Evolutionary conservation across 2,797 vertebrate genomes (phyloP).

Genomic region (Karalla daura): DNA sequence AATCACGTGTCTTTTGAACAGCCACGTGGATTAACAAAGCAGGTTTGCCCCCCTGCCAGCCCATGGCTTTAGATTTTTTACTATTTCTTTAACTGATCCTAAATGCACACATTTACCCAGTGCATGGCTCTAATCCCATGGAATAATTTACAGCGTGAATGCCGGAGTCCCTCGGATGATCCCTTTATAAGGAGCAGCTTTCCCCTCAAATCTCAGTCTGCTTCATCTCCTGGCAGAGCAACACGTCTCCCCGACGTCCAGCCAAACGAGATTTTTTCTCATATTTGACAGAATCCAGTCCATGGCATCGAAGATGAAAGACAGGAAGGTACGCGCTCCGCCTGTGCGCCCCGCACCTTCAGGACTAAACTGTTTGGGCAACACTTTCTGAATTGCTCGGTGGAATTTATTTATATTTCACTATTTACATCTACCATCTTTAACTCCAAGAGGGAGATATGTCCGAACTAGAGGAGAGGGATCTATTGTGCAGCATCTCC

Average conservation of each 20-base stretch:
- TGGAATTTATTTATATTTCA: constrained; percentile 14
- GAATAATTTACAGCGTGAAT: constrained; percentile 92
- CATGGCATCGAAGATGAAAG: constrained; percentile 94
- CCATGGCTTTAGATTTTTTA: constrained; percentile 83
- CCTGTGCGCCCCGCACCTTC: constrained; percentile 51
- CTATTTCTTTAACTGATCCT: constrained; percentile 91
- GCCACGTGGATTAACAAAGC: constrained; percentile 99
- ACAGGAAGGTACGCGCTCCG: constrained; percentile 90
- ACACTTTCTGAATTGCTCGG: constrained; percentile 9
- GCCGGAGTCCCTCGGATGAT: constrained; percentile 82
- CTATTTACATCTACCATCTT: neutral
- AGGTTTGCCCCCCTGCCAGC: constrained; percentile 89
- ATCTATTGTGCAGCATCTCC: neutral
- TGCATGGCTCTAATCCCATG: constrained; percentile 91
- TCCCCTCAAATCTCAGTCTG: constrained; percentile 78
- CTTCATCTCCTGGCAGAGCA: constrained; percentile 63
- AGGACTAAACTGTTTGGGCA: constrained; percentile 39
- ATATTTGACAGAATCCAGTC: constrained; percentile 41
- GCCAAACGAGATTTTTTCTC: constrained; percentile 31
- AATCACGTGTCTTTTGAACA: constrained; percentile 94
- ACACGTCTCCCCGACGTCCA: constrained; percentile 49
- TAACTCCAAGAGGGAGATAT: constrained; percentile 10
- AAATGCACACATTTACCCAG: constrained; percentile 93
- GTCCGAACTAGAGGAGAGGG: neutral
- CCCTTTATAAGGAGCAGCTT: constrained; percentile 90